A percentile compares a stretch with the other conserved stretches of the same genome.
phyloP scores from a whole-genome alignment of 2,888 invertebrate species.

The Sepiola atlantica region DNA sequence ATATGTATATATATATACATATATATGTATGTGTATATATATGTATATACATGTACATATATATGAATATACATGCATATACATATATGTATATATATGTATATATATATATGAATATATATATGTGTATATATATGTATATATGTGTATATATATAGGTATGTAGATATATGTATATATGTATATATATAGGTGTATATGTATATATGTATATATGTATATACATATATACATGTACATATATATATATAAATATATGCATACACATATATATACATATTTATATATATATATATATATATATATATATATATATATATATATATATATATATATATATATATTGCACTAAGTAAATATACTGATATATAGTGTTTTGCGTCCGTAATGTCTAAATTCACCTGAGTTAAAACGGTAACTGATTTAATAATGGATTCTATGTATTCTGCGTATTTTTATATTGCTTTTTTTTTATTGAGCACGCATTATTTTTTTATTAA shows the following conservation, averaged over 20 bases:
- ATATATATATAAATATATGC: constrained; percentile 35
- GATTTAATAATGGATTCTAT: too few species aligned
- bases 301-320: constrained; percentile 34
- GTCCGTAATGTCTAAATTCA: too few species aligned
- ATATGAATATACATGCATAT: not conserved
- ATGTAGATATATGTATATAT: not conserved
- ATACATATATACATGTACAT: not conserved
- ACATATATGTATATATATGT: not conserved
- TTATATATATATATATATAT: constrained; percentile 47
- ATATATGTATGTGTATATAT: not conserved
- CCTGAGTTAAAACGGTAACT: too few species aligned
- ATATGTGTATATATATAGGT: not conserved
- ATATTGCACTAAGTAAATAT: too few species aligned
- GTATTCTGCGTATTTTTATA: too few species aligned
- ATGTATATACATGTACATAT: too few species aligned
- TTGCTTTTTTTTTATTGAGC: too few species aligned
- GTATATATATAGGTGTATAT: not conserved
- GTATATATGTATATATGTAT: too few species aligned
- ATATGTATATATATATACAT: not conserved
- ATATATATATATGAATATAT: not conserved
- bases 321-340: not conserved
- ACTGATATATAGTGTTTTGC: too few species aligned
- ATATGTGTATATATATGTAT: not conserved
- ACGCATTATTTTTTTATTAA: too few species aligned
- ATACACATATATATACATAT: not conserved